Evolutionary conservation across 2,888 invertebrate genomes (phyloP).

Genomic region (Drosophila yooni): DNA sequence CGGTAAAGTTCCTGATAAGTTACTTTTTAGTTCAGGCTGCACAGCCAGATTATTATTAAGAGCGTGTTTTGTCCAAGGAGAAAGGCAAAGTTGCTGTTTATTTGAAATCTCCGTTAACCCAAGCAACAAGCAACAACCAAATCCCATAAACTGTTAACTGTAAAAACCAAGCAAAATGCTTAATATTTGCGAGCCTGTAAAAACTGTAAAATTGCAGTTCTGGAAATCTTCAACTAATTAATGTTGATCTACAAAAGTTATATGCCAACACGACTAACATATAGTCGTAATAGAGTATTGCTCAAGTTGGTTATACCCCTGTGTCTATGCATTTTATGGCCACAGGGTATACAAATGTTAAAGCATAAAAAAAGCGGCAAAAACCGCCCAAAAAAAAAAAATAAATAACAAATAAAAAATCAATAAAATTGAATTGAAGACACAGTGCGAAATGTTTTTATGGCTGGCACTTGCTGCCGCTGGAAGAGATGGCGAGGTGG

Average conservation of each 20-base stretch:
- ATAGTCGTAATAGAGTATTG: neutral
- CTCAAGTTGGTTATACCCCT: constrained; percentile 1
- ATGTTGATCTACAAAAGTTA: neutral
- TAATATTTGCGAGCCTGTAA: neutral
- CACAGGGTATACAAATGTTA: constrained; percentile 43
- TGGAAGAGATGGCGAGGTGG: neutral
- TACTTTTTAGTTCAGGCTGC: neutral
- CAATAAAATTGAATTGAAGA: constrained; percentile 77
- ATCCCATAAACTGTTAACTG: fast-evolving
- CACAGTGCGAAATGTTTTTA: constrained; percentile 65
- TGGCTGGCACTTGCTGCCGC: constrained; percentile 55
- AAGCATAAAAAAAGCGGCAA: constrained; percentile 7
- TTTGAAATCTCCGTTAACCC: neutral
- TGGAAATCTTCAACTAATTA: neutral
- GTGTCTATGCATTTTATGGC: neutral
- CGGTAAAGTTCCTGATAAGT: neutral
- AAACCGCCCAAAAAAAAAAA: constrained; percentile 1
- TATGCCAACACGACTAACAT: neutral
- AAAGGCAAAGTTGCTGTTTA: neutral
- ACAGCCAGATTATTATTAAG: neutral
- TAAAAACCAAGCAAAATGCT: neutral
- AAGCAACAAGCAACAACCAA: neutral
- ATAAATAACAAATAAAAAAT: constrained; percentile 60
- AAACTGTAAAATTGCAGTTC: neutral
- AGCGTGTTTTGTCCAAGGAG: neutral